These are phyloP conservation scores for Drosophila oshimai DNA, from an alignment of 1,140 invertebrate genomes.

Conservation along the genomic window DNA sequence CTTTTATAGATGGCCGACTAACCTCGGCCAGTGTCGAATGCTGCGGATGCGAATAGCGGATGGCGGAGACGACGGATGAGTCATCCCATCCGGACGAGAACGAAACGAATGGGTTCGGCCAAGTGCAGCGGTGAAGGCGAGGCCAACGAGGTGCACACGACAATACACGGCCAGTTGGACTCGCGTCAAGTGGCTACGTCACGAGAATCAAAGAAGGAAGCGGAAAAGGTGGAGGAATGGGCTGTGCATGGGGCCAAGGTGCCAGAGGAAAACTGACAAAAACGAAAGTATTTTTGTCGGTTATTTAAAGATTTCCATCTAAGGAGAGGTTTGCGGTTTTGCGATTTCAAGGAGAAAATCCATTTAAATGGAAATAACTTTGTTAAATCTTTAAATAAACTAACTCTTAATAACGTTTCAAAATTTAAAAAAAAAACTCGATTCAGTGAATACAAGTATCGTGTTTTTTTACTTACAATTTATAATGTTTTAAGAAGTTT, in stretches of 20 bases:
- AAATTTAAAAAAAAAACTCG: too few relatives aligned
- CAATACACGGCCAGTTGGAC: slow-evolving; percentile 33
- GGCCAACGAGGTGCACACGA: slow-evolving; percentile 31
- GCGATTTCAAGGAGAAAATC: too few relatives aligned
- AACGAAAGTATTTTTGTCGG: slow-evolving; percentile 21
- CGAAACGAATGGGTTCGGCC: slow-evolving; percentile 30
- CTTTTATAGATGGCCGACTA: slow-evolving; percentile 60
- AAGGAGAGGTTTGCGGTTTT: background rate
- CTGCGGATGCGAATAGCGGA: slow-evolving; percentile 46
- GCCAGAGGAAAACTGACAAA: background rate
- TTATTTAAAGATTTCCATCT: background rate
- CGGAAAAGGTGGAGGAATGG: slow-evolving; percentile 1
- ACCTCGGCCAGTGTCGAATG: slow-evolving; percentile 35
- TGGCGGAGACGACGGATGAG: slow-evolving; percentile 48
- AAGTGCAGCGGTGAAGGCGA: slow-evolving; percentile 50
- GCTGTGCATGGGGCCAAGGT: background rate
- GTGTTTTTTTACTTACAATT: too few relatives aligned
- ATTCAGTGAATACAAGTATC: too few relatives aligned
- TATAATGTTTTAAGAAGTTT: too few relatives aligned
- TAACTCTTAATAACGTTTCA: too few relatives aligned
- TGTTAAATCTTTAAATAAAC: too few relatives aligned
- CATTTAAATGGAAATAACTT: too few relatives aligned
- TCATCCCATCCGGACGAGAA: slow-evolving; percentile 55
- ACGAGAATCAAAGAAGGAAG: slow-evolving; percentile 12
- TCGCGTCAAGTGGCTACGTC: slow-evolving; percentile 47